Percentiles rank a stretch among this genome's conserved stretches.
Conservation (phyloP, 2,888 invertebrate genomes). For the Patella depressa region DNA sequence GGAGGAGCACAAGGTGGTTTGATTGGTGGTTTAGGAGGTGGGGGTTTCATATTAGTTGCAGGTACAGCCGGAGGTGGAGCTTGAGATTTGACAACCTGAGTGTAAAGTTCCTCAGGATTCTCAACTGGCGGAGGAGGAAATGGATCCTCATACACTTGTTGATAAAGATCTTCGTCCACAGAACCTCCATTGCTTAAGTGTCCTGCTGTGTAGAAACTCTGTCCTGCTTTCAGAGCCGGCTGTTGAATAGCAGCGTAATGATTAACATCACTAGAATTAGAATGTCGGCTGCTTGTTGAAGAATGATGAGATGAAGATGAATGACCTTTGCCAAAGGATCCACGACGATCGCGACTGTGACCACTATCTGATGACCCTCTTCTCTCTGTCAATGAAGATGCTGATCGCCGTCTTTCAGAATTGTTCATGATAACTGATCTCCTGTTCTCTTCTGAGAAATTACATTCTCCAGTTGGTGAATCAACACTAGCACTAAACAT, state of each 20-base stretch:
- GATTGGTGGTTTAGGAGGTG: constrained; percentile 23
- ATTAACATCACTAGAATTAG: not conserved
- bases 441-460: constrained; percentile 44
- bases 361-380: constrained; percentile 29
- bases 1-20: constrained; percentile 16
- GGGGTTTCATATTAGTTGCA: constrained; percentile 23
- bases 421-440: constrained; percentile 26
- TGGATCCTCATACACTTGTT: constrained; percentile 18
- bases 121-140: constrained; percentile 23
- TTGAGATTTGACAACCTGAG: constrained; percentile 24
- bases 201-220: not conserved
- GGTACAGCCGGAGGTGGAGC: constrained; percentile 35
- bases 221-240: not conserved
- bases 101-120: constrained; percentile 26
- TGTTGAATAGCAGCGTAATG: not conserved
- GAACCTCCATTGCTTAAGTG: not conserved
- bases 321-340: not conserved
- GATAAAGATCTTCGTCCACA: constrained; percentile 14
- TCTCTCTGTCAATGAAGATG: constrained; percentile 34
- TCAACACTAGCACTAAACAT: constrained; percentile 60
- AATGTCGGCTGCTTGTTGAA: not conserved
- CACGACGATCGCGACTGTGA: constrained; percentile 15
- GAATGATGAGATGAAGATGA: not conserved
- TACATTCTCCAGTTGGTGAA: constrained; percentile 40
- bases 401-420: constrained; percentile 22